These are phyloP conservation scores for Dermochelys coriacea DNA, from an alignment of 2,797 vertebrate genomes.

Conservation along the genomic window DNA sequence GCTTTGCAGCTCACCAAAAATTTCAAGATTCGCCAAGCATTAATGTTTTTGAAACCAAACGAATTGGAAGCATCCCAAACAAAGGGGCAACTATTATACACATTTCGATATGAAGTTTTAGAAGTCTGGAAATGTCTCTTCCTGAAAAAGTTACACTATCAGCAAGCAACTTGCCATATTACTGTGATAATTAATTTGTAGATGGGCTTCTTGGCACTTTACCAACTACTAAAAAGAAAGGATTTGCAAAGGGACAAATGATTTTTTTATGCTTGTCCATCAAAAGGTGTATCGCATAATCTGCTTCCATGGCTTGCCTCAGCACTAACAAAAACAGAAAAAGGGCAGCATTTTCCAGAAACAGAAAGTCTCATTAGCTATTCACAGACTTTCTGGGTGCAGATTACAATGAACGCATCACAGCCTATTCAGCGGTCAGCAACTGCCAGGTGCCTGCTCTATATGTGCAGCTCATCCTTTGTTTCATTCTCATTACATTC, in stretches of 20 bases:
- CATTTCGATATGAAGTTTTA: neutral
- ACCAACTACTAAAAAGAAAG: neutral
- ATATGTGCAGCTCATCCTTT: slow-evolving; percentile 65
- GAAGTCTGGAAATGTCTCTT: neutral
- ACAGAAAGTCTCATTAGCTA: neutral
- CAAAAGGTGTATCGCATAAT: neutral
- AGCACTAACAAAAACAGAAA: neutral
- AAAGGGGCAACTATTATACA: neutral
- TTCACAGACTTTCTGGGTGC: neutral
- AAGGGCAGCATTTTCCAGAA: neutral
- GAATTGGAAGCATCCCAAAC: neutral
- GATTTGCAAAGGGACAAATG: neutral
- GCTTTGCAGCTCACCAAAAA: neutral
- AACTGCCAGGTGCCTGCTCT: slow-evolving; percentile 63
- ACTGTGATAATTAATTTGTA: accelerated
- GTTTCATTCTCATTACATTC: slow-evolving; percentile 50
- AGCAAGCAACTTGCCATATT: accelerated
- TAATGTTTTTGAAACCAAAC: accelerated
- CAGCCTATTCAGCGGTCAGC: neutral
- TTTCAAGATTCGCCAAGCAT: neutral
- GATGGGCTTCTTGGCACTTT: neutral
- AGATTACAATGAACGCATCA: neutral
- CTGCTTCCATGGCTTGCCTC: accelerated
- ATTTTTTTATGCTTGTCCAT: slow-evolving; percentile 29
- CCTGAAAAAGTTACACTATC: neutral